Conservation (phyloP, 92 coral and sea anemone genomes). For the Heteractis magnifica region DNA sequence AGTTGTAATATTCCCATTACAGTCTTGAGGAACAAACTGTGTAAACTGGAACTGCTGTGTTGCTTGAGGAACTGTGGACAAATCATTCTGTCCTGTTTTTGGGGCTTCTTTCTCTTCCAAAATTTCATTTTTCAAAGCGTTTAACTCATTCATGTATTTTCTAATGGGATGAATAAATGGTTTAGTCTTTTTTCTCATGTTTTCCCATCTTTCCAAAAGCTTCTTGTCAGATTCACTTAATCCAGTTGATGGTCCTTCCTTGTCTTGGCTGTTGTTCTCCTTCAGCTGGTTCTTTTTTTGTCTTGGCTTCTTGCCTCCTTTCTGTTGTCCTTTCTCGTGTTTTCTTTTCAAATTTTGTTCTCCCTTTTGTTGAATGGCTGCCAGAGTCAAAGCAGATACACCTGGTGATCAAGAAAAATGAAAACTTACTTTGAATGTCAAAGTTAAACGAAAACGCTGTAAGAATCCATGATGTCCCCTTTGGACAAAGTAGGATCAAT, state of each 20-base stretch:
- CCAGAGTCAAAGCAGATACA: conserved; percentile 58
- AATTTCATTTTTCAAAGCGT: conserved; percentile 72
- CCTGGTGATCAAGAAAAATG: conserved; percentile 18
- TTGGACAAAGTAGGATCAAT: not conserved
- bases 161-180: conserved; percentile 97
- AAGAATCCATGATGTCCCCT: not conserved
- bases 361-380: conserved; percentile 61
- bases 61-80: conserved; percentile 25
- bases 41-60: conserved; percentile 88
- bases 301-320: conserved; percentile 57
- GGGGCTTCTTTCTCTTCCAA: not conserved
- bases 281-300: conserved; percentile 49
- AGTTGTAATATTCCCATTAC: conserved; percentile 69
- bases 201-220: conserved; percentile 90
- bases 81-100: conserved; percentile 17
- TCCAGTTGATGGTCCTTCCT: conserved; percentile 23
- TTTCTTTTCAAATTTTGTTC: conserved; percentile 77
- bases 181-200: conserved; percentile 86
- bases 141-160: conserved; percentile 81
- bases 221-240: conserved; percentile 84
- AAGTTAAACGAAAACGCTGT: not conserved
- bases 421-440: not conserved
- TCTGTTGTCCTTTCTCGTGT: conserved; percentile 54
- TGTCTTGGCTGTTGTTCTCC: conserved; percentile 38
- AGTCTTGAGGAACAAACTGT: conserved; percentile 84